These are phyloP conservation scores for Nipponia nippon DNA, from an alignment of 2,113 vertebrate species.

Conservation along the genomic window DNA sequence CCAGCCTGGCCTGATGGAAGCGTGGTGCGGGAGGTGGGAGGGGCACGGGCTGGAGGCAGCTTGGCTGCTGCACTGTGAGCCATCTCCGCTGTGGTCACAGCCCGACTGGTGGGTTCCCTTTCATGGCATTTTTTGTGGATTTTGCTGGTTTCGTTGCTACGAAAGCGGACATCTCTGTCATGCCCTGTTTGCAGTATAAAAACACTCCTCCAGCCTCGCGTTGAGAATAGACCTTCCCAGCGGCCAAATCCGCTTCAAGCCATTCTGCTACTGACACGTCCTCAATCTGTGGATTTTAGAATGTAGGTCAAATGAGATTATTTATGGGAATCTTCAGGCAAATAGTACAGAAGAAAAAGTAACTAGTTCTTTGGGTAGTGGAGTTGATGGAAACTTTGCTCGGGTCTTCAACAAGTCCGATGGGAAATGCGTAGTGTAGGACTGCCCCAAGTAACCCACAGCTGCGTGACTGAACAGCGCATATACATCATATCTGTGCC, in stretches of 20 bases:
- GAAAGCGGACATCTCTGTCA: background rate
- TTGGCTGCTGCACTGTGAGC: background rate
- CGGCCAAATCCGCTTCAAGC: background rate
- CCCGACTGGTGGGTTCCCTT: background rate
- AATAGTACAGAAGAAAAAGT: background rate
- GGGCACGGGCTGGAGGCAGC: fast-evolving
- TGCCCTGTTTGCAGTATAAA: background rate
- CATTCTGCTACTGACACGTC: background rate
- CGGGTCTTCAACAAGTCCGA: background rate
- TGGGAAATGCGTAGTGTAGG: background rate
- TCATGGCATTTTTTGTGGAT: background rate
- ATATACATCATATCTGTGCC: background rate
- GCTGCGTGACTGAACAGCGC: background rate
- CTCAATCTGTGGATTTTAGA: background rate
- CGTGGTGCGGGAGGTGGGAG: background rate
- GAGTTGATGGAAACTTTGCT: background rate
- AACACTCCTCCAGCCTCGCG: background rate
- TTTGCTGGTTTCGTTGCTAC: background rate
- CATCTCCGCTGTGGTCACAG: background rate
- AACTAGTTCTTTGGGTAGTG: background rate
- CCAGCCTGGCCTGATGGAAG: background rate
- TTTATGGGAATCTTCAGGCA: background rate
- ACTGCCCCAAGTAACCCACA: background rate
- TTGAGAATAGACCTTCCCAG: background rate
- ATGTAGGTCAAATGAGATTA: background rate